Evolutionary conservation across 1,140 invertebrate species (phyloP).

Genomic region (Drosophila teissieri): DNA sequence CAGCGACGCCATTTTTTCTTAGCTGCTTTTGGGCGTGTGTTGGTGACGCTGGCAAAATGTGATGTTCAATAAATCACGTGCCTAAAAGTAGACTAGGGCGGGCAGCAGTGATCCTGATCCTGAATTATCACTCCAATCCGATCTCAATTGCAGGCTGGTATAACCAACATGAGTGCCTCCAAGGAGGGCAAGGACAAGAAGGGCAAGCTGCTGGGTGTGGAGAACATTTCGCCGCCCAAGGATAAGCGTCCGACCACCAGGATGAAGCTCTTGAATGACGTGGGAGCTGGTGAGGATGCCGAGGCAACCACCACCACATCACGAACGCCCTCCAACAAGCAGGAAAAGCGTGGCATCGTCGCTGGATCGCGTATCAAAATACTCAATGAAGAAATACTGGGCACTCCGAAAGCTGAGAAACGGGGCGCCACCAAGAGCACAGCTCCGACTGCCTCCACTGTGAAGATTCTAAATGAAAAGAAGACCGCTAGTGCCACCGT

Average conservation of each 20-base stretch:
- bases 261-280: constrained; percentile 64
- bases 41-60: constrained; percentile 74
- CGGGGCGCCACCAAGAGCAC: constrained; percentile 16
- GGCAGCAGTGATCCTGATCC: constrained; percentile 29
- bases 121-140: not conserved
- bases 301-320: not conserved
- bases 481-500: constrained; percentile 12
- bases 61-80: constrained; percentile 60
- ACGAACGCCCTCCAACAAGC: constrained; percentile 14
- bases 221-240: constrained; percentile 35
- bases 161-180: constrained; percentile 46
- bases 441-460: constrained; percentile 17
- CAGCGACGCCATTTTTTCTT: constrained; percentile 65
- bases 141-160: constrained; percentile 5
- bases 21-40: constrained; percentile 79
- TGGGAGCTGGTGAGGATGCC: constrained; percentile 7
- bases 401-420: constrained; percentile 38
- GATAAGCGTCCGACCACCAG: constrained; percentile 49
- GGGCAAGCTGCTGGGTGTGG: constrained; percentile 63
- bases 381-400: constrained; percentile 61
- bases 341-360: constrained; percentile 48
- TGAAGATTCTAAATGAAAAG: constrained; percentile 68
- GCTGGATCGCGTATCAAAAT: constrained; percentile 60
- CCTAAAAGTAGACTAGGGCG: constrained; percentile 72
- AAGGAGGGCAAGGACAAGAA: constrained; percentile 42